Percentiles rank a stretch among this genome's conserved stretches.
These are phyloP conservation scores for Oncorhynchus kisutch DNA, from an alignment of 2,113 vertebrate genomes.

Conservation along the genomic window DNA sequence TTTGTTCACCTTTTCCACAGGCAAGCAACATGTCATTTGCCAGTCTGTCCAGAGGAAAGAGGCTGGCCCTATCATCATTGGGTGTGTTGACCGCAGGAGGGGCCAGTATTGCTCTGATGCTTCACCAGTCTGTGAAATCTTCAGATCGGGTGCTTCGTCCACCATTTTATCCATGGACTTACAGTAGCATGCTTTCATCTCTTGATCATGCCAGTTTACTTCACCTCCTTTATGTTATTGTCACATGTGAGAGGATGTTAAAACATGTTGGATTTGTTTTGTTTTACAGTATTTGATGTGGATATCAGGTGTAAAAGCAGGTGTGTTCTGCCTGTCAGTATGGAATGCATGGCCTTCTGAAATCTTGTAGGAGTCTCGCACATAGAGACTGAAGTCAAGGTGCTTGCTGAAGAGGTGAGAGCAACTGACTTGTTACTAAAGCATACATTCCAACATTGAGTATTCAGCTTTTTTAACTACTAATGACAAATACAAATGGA, in stretches of 20 bases:
- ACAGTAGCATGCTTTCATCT: constrained; percentile 57
- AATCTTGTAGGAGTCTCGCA: constrained; percentile 75
- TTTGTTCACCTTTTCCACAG: too few relatives aligned
- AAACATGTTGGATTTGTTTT: background rate
- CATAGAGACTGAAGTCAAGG: constrained; percentile 64
- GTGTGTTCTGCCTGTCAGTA: constrained; percentile 79
- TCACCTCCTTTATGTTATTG: background rate
- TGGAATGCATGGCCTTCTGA: constrained; percentile 75
- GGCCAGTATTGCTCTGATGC: constrained; percentile 64
- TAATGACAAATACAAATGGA: background rate
- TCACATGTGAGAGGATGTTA: too few relatives aligned
- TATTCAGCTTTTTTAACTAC: background rate
- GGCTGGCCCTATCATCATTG: constrained; percentile 28
- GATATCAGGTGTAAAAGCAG: constrained; percentile 78
- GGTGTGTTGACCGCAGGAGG: constrained; percentile 69
- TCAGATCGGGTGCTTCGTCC: constrained; percentile 74
- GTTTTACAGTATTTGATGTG: constrained; percentile 69
- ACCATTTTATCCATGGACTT: constrained; percentile 74
- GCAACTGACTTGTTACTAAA: background rate
- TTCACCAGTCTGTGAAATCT: constrained; percentile 67
- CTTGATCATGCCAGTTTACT: constrained; percentile 74
- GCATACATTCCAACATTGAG: background rate
- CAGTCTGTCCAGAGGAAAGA: too few relatives aligned
- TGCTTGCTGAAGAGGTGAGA: constrained; percentile 72
- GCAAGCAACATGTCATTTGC: too few relatives aligned